Evolutionary conservation across 2,113 vertebrate genomes (phyloP), one percentile per base, ranked within the genome.

Genomic region (Nymphicus hollandicus): DNA sequence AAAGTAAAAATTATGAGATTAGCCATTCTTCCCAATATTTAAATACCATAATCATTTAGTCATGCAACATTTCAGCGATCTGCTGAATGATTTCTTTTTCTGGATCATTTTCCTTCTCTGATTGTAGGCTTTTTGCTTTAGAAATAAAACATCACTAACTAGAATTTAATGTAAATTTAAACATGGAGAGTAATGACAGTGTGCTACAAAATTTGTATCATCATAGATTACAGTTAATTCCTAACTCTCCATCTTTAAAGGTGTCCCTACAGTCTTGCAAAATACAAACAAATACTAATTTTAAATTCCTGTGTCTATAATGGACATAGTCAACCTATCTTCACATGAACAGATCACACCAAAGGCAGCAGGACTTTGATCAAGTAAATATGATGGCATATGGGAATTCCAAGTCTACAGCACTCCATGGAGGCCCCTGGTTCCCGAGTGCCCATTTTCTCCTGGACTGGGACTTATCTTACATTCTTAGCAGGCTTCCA

Each of bases 41-140:
- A 91, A 79, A 93, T 84, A 87, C 77, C 17, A 22, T 92, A 95
- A 95, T 94, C 37, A 93, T 95, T 96, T 70, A 93, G 91, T 94
- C 96, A 96, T 44, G 71, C 93, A 97, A 95, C 86, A 93, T 73
- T 97, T 94, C 90, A 66, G 60, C 0, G 3, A 85, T 92, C 82
- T 96, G 81, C 84, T 81, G 85, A 96, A 95, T 66, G 55, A 93
- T 88, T 96, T 91, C 89, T 92, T 97, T 94, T 85, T 61, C 80
- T 96, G 77, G 52, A 83, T 96, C 56, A 72, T 93, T 93, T 88
- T 95, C 63, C n/a, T 83, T 86, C 66, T 49, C 81, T 31, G 52
- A 91, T 27, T 73, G 63, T 31, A 87, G 71, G 50, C 63, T 82
- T 93, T 91, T 89, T 82, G 44, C 31, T 81, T 95, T n/a, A 78